Conservation (phyloP, 23 tunicate species). For the Clavelina lepadiformis region DNA sequence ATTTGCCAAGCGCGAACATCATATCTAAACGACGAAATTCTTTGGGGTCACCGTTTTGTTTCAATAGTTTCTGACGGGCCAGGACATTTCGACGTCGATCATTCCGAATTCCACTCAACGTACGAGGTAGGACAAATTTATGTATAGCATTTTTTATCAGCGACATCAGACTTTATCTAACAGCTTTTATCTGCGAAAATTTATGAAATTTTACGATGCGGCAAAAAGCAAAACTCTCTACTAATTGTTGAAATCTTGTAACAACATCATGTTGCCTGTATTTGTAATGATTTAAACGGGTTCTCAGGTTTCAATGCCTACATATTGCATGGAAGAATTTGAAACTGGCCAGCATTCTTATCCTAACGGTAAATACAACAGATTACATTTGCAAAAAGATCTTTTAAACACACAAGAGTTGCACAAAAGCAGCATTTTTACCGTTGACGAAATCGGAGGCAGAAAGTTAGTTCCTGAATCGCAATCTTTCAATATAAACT, state of each 20-base stretch:
- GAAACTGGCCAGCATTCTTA: constrained; percentile 16
- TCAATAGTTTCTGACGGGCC: constrained; percentile 66
- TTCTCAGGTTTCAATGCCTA: constrained; percentile 58
- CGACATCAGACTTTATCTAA: no score
- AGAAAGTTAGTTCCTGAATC: no score
- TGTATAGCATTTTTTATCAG: no score
- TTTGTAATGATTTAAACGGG: background rate
- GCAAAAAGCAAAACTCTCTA: no score
- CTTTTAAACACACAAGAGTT: no score
- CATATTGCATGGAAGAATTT: constrained; percentile 43
- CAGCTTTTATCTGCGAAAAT: no score
- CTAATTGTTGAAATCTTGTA: background rate
- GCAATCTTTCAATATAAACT: no score
- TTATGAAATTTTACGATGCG: no score
- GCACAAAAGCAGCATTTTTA: no score
- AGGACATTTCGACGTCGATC: constrained; percentile 88
- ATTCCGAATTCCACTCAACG: constrained; percentile 81
- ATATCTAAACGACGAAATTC: constrained; percentile 70
- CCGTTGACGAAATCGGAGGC: no score
- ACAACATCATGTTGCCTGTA: background rate
- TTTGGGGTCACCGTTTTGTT: constrained; percentile 95
- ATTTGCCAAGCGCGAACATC: constrained; percentile 98
- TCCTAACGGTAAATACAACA: no score
- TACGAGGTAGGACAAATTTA: constrained; percentile 64
- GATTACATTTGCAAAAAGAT: no score